Base-by-base conservation (phyloP, 2,113 vertebrate genomes). In the Archilochus colubris region DNA sequence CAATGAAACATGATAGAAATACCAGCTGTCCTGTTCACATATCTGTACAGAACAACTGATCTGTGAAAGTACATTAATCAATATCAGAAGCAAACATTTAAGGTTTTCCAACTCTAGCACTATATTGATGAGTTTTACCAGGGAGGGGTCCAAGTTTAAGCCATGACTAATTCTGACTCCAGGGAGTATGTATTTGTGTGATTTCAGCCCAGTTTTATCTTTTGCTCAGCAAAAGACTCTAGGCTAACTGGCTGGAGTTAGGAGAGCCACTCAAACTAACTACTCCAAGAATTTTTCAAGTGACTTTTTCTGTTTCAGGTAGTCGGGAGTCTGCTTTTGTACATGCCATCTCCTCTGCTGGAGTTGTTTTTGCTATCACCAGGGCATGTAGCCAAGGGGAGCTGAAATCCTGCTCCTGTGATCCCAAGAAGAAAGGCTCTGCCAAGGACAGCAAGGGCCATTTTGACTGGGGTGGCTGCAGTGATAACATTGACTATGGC, bases 381-480 rank as follows among this genome's bases (percentile, higher is more conserved):
- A 98, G 99, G 69, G 99, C 99, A 55, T 99, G 99, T 97, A 99
- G 99, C 97, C 99, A 98, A 91, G 99, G 99, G 43, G 99, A 99
- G 87, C 96, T 99, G 96, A 98, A 99, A 86, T 98, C 98, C 62
- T 99, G 99, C 93, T 99, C 99, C 91, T 99, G 99, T 15, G 99
- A 99, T 70, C 99, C 99, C 28, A 97, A 98, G 67, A 99, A 99
- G 97, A 99, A 98, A 82, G 99, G 99, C 43, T 97, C 98, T 9
- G 98, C 98, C 50, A 98, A 91, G 93, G 99, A 99, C 94, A 97
- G 88, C 97, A 98, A 97, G 82, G 99, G 99, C 79, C 89, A 96
- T n/a, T 99, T 99, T 36, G 97, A 98, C 94, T 99, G 99, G 99
- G 99, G 99, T 10, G 99, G 99, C 96, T 99, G 99, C 98, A 99